These are phyloP conservation scores for Temnothorax ravouxi DNA, from an alignment of 2,888 invertebrate species.

Conservation along the genomic window DNA sequence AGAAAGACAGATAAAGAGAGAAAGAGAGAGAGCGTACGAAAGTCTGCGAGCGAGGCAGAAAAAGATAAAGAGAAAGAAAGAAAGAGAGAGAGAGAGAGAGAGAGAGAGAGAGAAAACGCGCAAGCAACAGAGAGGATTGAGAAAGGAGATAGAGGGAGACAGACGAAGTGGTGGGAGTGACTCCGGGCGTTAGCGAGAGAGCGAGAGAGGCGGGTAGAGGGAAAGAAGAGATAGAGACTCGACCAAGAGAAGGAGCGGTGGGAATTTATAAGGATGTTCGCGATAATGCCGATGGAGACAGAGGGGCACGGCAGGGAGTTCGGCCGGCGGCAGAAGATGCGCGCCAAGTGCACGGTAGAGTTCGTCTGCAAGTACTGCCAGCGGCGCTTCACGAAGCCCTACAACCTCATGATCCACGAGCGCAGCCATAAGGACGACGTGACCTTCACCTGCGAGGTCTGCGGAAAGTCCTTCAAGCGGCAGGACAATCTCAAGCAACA, in stretches of 20 bases:
- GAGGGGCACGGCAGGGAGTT: constrained; percentile 87
- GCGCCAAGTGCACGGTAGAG: constrained; percentile 88
- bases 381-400: constrained; percentile 98
- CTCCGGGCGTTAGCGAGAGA: constrained; percentile 75
- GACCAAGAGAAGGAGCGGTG: constrained; percentile 84
- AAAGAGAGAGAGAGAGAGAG: constrained; percentile 33
- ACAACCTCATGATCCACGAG: constrained; percentile 98
- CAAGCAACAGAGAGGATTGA: constrained; percentile 48
- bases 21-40: constrained; percentile 57
- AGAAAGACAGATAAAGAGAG: constrained; percentile 45
- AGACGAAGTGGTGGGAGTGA: constrained; percentile 70
- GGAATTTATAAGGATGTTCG: constrained; percentile 87
- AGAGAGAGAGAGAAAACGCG: constrained; percentile 64
- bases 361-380: constrained; percentile 99
- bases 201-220: constrained; percentile 78
- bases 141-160: constrained; percentile 75
- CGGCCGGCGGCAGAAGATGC: constrained; percentile 89
- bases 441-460: constrained; percentile 98
- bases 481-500: constrained; percentile 97
- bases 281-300: constrained; percentile 86
- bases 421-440: constrained; percentile 98
- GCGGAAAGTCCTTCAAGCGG: constrained; percentile 97
- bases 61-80: constrained; percentile 38
- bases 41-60: constrained; percentile 59
- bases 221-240: constrained; percentile 79